A percentile compares a stretch with the other conserved stretches of the same genome.
Evolutionary conservation across 1,140 invertebrate genomes (phyloP).

Genomic region (Cherax quadricarinatus): DNA sequence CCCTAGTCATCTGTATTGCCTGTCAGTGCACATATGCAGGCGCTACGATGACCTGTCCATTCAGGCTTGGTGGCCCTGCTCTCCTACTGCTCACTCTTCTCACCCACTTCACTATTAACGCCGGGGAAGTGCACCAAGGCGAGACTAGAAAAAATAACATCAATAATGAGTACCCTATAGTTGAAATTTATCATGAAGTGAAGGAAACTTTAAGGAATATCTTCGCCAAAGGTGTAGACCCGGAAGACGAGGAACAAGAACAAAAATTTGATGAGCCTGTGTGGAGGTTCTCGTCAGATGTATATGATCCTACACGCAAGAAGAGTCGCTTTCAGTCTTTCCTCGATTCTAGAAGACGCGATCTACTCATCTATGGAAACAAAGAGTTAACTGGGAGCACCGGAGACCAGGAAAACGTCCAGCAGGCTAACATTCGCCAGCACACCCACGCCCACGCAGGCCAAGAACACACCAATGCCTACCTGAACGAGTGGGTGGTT

Average conservation of each 20-base stretch:
- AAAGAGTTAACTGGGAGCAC: neutral
- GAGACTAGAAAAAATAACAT: neutral
- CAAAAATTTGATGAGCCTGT: neutral
- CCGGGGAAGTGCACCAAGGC: neutral
- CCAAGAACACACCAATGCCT: slow-evolving; percentile 6
- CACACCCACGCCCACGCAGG: slow-evolving; percentile 9
- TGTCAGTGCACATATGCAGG: neutral
- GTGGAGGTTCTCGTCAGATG: neutral
- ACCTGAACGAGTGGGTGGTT: slow-evolving; percentile 59
- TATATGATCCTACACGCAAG: neutral
- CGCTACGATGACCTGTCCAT: neutral
- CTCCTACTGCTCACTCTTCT: neutral
- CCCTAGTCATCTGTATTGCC: neutral
- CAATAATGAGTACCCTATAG: neutral
- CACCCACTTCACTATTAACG: neutral
- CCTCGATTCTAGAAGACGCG: neutral
- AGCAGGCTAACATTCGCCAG: neutral
- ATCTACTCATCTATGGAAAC: neutral
- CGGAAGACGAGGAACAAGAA: neutral
- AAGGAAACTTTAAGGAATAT: slow-evolving; percentile 27
- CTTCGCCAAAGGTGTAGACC: slow-evolving; percentile 31
- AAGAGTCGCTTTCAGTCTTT: neutral
- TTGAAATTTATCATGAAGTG: slow-evolving; percentile 26
- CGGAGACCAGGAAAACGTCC: neutral
- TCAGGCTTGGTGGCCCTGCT: neutral